Evolutionary conservation across 1,140 invertebrate genomes (phyloP), one percentile per base, ranked within the genome.

Genomic region (Geopemphigus sp.): DNA sequence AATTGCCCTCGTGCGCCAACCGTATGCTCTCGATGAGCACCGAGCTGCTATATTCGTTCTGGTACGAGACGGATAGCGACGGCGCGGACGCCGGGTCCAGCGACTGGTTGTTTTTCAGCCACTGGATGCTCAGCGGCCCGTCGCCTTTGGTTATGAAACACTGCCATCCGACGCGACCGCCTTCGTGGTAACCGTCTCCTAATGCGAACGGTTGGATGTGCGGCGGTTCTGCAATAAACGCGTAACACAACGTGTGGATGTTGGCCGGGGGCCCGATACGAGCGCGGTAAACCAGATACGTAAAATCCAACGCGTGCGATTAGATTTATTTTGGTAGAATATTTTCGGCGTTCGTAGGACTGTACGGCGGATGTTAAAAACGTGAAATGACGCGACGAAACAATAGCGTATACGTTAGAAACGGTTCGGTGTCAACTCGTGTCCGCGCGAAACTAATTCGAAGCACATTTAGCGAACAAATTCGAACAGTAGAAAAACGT

Each of bases 71-170:
- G 14, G 64, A 72, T 12, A 81, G n/a, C 17, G 64, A 47, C 29
- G 80, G 74, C 15, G 68, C 22, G 19, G 63, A 73, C 57, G 74
- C 22, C 15, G 81, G 56, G 39, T 80, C 74, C 19, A 82, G 80
- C 72, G 86, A 85, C 83, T 85, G 85, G 83, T 88, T 89, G 86
- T 91, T 89, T 87, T 92, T 92, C n/a, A 90, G 87, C 91, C 92
- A 93, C 66, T 86, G 87, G 83, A 93, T 90, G 82, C 87, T 87
- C n/a, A 92, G 86, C 56, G 91, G 91, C 81, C 89, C 86, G 84
- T 91, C 90, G 74, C 91, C 91, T 83, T 88, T 89, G 83, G 87
- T 89, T 82, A 90, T 88, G 81, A 89, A 86, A 85, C 90, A 91
- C 82, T 89, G 87, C n/a, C 89, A 84, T 15, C 88, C 88, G 26